Evolutionary conservation across 2,797 vertebrate species (phyloP).

Genomic region (Pelochelys cantorii): DNA sequence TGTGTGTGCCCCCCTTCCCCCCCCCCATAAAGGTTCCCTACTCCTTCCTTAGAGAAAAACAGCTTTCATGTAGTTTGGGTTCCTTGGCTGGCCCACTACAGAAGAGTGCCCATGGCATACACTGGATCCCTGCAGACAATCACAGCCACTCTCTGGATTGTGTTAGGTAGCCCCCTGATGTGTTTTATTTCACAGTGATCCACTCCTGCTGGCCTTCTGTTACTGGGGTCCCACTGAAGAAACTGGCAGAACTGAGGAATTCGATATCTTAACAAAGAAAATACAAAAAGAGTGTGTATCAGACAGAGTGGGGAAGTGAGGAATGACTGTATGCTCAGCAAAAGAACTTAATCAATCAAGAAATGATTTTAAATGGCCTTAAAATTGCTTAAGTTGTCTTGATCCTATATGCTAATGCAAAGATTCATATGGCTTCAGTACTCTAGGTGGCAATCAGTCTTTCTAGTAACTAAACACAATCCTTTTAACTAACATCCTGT

Average conservation of each 20-base stretch:
- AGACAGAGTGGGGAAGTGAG: background rate
- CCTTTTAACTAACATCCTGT: slow-evolving; percentile 61
- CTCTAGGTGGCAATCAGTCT: slow-evolving; percentile 68
- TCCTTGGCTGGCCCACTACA: background rate
- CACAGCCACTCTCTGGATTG: background rate
- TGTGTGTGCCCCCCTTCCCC: no score
- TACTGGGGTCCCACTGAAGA: background rate
- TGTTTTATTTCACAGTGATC: background rate
- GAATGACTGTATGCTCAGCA: background rate
- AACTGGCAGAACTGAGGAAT: background rate
- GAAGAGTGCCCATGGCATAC: background rate
- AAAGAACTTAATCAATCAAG: slow-evolving; percentile 73
- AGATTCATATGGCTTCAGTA: slow-evolving; percentile 56
- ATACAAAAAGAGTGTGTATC: rapidly evolving
- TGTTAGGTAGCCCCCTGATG: background rate
- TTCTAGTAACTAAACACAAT: slow-evolving; percentile 63
- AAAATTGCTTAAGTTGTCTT: slow-evolving; percentile 55
- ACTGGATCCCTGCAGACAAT: background rate
- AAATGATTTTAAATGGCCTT: slow-evolving; percentile 70
- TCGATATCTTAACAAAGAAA: background rate
- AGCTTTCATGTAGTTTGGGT: background rate
- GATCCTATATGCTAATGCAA: slow-evolving; percentile 68
- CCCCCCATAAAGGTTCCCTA: no score
- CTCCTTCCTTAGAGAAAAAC: background rate
- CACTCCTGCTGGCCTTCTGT: background rate